Percentiles rank a stretch among this genome's conserved stretches.
Evolutionary conservation across 1,140 invertebrate genomes (phyloP).

Genomic region (Pissodes strobi): DNA sequence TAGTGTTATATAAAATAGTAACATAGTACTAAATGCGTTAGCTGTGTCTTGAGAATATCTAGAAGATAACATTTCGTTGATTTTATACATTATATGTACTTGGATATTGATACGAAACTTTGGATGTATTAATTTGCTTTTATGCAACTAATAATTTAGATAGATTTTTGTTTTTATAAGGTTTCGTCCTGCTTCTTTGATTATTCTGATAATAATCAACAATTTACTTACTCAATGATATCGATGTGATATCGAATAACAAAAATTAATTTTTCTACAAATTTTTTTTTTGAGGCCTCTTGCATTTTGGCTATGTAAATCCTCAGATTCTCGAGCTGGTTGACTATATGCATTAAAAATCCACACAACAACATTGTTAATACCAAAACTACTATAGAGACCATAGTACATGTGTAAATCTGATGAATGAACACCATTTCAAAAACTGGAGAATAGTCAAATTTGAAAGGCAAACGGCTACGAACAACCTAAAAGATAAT

Average conservation of each 20-base stretch:
- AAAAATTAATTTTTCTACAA: conserved; percentile 20
- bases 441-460: conserved; percentile 38
- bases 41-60: conserved; percentile 43
- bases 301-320: conserved; percentile 18
- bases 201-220: not conserved
- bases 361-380: conserved; percentile 45
- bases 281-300: conserved; percentile 3
- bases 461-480: conserved; percentile 41
- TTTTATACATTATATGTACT: too few relatives aligned
- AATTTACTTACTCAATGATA: conserved; percentile 40
- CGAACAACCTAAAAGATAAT: conserved; percentile 32
- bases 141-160: too few relatives aligned
- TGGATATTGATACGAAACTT: too few relatives aligned
- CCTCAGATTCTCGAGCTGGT: conserved; percentile 41
- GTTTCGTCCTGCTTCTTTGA: too few relatives aligned
- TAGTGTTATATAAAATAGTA: conserved; percentile 46
- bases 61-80: too few relatives aligned
- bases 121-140: too few relatives aligned
- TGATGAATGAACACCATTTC: conserved; percentile 43
- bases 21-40: conserved; percentile 43
- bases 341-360: conserved; percentile 41
- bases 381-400: conserved; percentile 39
- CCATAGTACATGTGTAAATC: conserved; percentile 41
- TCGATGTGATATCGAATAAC: conserved; percentile 41
- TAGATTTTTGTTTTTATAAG: too few relatives aligned